Evolutionary conservation across 2,113 vertebrate species (phyloP), one percentile per base, ranked within the genome.

Genomic region (Ailurus styani): DNA sequence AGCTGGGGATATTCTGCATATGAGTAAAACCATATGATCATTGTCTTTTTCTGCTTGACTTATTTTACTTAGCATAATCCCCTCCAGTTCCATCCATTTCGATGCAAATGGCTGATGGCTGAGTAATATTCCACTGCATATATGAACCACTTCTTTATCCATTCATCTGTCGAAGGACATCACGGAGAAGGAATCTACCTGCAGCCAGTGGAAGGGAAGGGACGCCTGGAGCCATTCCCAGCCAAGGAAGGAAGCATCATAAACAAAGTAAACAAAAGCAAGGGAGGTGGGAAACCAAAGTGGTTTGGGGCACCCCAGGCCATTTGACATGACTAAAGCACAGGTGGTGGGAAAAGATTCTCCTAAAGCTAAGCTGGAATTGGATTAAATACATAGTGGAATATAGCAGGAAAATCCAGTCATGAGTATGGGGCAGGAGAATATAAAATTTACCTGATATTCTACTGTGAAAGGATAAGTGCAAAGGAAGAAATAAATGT

Each of bases 161-260:
- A 34, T 66, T 66, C 31, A 34, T 66, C 62, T 66, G 31, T 34
- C 34, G 31, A 66, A 66, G 31, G 31, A 17, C 31, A 66, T 66
- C 62, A 34, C 14, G 7, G 62, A 34, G 62, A 66, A 66, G 29
- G 62, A 17, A 34, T 66, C 31, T 34, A 3, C n/a, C 31, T 64
- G 4, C 14, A n/a, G 12, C 20, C 15, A 18, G 14, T 27, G 8
- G 40, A 40, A n/a, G 4, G 40, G 1, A 8, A n/a, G 5, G 3
- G 37, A 68, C 14, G 2, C 45, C 7, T 0, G 7, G 21, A 42
- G 57, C 14, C 17, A 57, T 40, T 15, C 34, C n/a, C 64, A 45
- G 45, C 9, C 50, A 23, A 84, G 47, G 55, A 88, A 87, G 29
- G 57, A 31, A 55, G 23, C 6, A 10, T 15, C 12, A 9, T 1